phyloP scores from a whole-genome alignment of 2,113 vertebrate species.

The Epinephelus fuscoguttatus region DNA sequence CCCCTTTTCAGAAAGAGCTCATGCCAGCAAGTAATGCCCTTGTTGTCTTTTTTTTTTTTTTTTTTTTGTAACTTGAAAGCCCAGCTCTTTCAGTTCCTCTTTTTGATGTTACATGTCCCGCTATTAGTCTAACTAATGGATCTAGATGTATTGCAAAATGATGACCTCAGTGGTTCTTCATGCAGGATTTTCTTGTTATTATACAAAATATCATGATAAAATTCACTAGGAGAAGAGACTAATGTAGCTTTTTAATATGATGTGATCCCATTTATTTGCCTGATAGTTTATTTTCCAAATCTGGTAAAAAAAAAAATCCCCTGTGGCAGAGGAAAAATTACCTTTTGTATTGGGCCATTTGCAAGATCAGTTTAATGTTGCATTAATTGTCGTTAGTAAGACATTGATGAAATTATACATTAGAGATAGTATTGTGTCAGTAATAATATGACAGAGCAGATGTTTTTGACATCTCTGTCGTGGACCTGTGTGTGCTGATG shows the following conservation, averaged over 20 bases:
- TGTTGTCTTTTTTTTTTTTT: not conserved
- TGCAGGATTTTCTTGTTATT: not conserved
- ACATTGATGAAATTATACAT: not conserved
- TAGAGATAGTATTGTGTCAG: not conserved
- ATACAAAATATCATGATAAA: not conserved
- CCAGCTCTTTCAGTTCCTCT: not conserved
- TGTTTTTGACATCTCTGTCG: not conserved
- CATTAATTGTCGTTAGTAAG: not conserved
- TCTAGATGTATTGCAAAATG: not conserved
- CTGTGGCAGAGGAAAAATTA: not conserved
- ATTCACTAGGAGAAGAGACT: too few relatives aligned
- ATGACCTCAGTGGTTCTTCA: not conserved
- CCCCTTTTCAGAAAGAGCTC: not conserved
- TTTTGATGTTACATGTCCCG: not conserved
- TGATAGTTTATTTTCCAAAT: not conserved
- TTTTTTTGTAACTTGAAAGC: not conserved
- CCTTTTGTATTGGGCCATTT: not conserved
- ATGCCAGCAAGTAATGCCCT: not conserved
- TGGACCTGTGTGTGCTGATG: not conserved
- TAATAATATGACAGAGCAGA: not conserved
- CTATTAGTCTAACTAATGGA: not conserved
- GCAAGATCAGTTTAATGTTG: not conserved
- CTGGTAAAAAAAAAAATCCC: not conserved
- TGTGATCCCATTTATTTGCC: not conserved
- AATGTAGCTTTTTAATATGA: not conserved